Base-by-base conservation (phyloP, 2,888 invertebrate species). In the Cosmopolites sordidus region DNA sequence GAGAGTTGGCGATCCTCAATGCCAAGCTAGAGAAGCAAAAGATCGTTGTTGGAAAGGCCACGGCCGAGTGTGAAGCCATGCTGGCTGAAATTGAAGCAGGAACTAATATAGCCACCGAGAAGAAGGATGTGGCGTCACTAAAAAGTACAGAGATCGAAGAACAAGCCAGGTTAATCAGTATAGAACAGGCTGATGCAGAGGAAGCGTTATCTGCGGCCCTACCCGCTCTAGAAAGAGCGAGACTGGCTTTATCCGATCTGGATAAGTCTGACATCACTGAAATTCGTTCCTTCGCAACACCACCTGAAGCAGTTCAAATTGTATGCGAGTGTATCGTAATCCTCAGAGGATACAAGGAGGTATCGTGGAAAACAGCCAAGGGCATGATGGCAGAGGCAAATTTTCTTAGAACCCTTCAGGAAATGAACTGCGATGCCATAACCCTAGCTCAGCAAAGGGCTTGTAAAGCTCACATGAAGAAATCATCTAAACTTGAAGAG, bases 191-290 rank as follows among this genome's bases (percentile, higher is more conserved):
- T 0, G 93, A 93, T 41, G 94, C 93, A 0, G 90, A 90, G 68
- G 84, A 82, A 60, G 87, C 83, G 0, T 73, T 95, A 43, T 83
- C 83, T 0, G 88, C 86, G 37, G 94, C 93, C 0, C 73, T 94
- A 68, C 94, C 94, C 0, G 92, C 87, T 0, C 75, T 95, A 1
- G 90, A 92, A 66, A 83, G 83, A 8, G 93, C 94, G 0, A 78
- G 88, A 53, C 66, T 83, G 11, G 93, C 94, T 0, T 76, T 95
- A 0, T 80, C 85, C 0, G 89, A 92, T 60, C 75, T 95, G 40
- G 91, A 93, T 45, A 93, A 93, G 74, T 82, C 86, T 1, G 94
- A 94, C 66, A 93, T 95, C 62, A 92, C 92, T 16, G 93, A 95
- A 76, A 93, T 94, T 60, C 76, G 93, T 64, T 92, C 92, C 0